Evolutionary conservation across 2,797 vertebrate species (phyloP), one percentile per base, ranked within the genome.

Genomic region (Sus cebifrons): DNA sequence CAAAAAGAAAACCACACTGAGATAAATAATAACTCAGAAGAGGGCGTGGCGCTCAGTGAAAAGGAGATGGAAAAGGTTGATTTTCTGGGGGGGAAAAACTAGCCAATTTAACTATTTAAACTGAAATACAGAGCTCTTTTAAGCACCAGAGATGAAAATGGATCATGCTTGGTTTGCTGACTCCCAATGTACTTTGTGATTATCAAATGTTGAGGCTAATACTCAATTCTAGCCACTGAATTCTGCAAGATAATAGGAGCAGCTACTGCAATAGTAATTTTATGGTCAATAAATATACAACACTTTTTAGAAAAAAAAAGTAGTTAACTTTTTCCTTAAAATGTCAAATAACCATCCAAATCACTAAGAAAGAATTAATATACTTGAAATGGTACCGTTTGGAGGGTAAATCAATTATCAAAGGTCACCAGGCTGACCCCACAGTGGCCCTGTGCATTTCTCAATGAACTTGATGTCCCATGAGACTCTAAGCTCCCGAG

Each of bases 71-170:
- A 6, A 71, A 7, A 0, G 29, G 27, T 86, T 20, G 1, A 49
- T 60, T 73, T 49, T 77, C 68, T 49, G 5, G 15, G 14, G 21
- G 29, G 11, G 40, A 78, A 64, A 70, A 70, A 68, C 11, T 10
- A 44, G 13, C 6, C 40, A 68, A 49, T 77, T 86, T 89, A 81
- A 93, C 40, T 86, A 15, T 86, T 96, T 77, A 27, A 89, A 56
- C 36, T 40, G n/a, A 78, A 94, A 86, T 85, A 32, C 1, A 75
- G 44, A 88, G 40, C 3, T 49, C 52, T 73, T 89, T 71, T 36
- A 86, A 96, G 5, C n/a, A 81, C 7, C 29, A 29, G 49, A 86
- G 15, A 65, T 91, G 86, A 81, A 96, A 96, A 96, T 27, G 81
- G 79, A 89, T 91, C 75, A 49, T 82, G 11, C 4, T 89, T 91